Base-by-base conservation (phyloP, 2,888 invertebrate genomes). In the Agrochola lychnidis region DNA sequence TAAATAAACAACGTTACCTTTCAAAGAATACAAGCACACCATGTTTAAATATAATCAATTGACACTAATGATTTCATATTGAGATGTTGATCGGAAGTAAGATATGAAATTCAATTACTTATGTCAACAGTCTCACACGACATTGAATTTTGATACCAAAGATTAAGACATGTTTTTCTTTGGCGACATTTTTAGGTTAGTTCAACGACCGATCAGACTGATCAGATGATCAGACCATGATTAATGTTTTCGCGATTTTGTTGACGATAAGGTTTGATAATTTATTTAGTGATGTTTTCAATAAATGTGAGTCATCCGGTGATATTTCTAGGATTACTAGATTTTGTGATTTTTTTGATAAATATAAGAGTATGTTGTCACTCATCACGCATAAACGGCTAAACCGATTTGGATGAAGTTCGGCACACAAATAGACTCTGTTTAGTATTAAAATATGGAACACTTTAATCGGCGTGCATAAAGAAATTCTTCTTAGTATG, bases 121-220 rank as follows among this genome's bases (percentile, higher is more conserved):
- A 59, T 48, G 19, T 42, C 5, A 57, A 76, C 12, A 67, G 56
- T 61, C 19, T 22, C 67, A 70, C 12, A 40, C 66, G 48, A 78
- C 1, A 66, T 69, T 69, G 30, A 71, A 2, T 63, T 71, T 19
- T 74, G 57, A 57, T 10, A 14, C 2, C 9, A n/a, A 1, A 0
- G 0, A 9, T 53, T 75, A 68, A 57, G 75, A 51, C n/a, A n/a
- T 6, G 12, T 69, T 70, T 69, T 84, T 19, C 25, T 9, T 36
- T 76, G 68, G 6, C 36, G 30, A 62, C 25, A 12, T 70, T 82
- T 76, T 63, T 73, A 79, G 74, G 82, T 84, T 66, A 72, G 85
- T 70, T 84, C 82, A 56, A 68, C n/a, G 82, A 82, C 84, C 84
- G 75, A 70, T 71, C 69, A 25, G 1, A 16, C 4, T 61, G 62